Percentiles rank a stretch among this genome's conserved stretches.
phyloP scores from a whole-genome alignment of 2,797 vertebrate genomes.

The Neopelma chrysocephalum region DNA sequence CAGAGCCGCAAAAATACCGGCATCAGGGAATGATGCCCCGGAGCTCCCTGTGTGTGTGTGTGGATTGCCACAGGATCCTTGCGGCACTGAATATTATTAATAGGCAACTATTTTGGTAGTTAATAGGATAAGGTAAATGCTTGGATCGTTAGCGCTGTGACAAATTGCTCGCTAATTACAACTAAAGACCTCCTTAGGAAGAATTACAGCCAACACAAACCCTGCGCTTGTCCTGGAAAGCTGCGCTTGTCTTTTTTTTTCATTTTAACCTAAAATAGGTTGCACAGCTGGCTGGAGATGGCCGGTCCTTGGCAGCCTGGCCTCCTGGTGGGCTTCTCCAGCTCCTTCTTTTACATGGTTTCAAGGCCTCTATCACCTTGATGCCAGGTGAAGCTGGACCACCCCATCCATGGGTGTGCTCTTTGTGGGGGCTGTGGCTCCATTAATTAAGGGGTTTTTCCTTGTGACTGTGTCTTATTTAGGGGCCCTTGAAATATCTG shows the following conservation, averaged over 20 bases:
- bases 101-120: conserved; percentile 38
- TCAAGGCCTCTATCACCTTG: not conserved
- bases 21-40: not conserved
- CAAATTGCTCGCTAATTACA: conserved; percentile 43
- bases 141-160: not conserved
- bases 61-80: conserved; percentile 18
- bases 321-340: not conserved
- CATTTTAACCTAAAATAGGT: not conserved
- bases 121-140: conserved; percentile 27
- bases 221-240: not conserved
- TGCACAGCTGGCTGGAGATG: not conserved
- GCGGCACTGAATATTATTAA: conserved; percentile 24
- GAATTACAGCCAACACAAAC: not conserved
- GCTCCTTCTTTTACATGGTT: not conserved
- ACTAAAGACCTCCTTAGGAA: conserved; percentile 26
- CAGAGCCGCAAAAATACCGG: not conserved
- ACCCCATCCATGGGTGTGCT: not conserved
- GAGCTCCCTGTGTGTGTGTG: not conserved
- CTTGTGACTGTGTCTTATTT: not conserved
- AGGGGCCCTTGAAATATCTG: not conserved
- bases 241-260: not conserved
- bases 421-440: not conserved
- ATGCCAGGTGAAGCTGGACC: not conserved
- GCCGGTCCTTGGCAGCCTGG: not conserved
- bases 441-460: not conserved